Percentiles rank a stretch among this genome's conserved stretches.
These are phyloP conservation scores for Brachypalpus laphriformis DNA, from an alignment of 2,888 invertebrate species.

Conservation along the genomic window DNA sequence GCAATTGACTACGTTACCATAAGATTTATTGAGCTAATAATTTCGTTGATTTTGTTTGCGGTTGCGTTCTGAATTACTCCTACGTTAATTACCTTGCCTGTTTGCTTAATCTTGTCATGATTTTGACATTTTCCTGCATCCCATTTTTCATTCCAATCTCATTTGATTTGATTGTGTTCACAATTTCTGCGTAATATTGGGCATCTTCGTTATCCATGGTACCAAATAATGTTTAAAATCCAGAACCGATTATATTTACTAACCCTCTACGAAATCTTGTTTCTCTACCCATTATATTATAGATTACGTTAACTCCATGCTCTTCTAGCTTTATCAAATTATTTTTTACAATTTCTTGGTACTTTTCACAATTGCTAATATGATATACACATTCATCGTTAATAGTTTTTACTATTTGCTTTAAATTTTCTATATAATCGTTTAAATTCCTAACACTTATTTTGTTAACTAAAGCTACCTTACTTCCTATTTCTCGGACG, in stretches of 20 bases:
- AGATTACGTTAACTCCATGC: not conserved
- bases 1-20: not conserved
- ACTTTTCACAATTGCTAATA: slow-evolving; percentile 3
- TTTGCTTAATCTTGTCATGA: slow-evolving; percentile 19
- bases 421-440: slow-evolving; percentile 1
- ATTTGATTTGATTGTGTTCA: slow-evolving; percentile 12
- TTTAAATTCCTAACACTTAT: slow-evolving; percentile 2
- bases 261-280: not conserved
- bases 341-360: not conserved
- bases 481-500: slow-evolving; percentile 24
- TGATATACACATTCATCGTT: not conserved
- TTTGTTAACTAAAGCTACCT: slow-evolving; percentile 11
- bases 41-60: slow-evolving; percentile 9
- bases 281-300: slow-evolving; percentile 15
- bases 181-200: slow-evolving; percentile 11
- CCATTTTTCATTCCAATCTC: slow-evolving; percentile 42
- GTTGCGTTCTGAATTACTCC: not conserved
- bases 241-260: slow-evolving; percentile 17
- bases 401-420: slow-evolving; percentile 3
- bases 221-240: slow-evolving; percentile 32
- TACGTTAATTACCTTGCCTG: slow-evolving; percentile 4
- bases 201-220: slow-evolving; percentile 43
- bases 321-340: not conserved
- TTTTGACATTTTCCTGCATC: slow-evolving; percentile 35
- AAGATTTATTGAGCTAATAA: not conserved